phyloP scores from a whole-genome alignment of 2,113 vertebrate genomes.

The Otocyon megalotis region DNA sequence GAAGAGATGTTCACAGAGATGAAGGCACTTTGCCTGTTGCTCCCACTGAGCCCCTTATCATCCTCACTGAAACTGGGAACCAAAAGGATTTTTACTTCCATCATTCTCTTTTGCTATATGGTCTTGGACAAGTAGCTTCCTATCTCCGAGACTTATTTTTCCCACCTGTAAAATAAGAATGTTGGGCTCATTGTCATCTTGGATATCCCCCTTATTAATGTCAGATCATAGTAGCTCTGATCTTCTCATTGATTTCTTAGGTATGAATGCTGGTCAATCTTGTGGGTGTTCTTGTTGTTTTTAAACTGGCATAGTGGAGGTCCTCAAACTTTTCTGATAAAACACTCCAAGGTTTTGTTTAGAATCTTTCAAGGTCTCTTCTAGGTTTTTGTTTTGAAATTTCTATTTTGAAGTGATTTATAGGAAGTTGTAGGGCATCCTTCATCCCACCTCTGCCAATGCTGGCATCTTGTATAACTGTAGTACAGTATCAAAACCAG shows the following conservation, averaged over 20 bases:
- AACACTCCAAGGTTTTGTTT: slow-evolving; percentile 34
- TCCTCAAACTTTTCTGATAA: background rate
- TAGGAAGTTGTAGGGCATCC: background rate
- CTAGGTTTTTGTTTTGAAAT: slow-evolving; percentile 28
- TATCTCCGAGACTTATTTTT: slow-evolving; percentile 17
- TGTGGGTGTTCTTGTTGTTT: background rate
- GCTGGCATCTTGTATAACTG: background rate
- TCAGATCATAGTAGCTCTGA: slow-evolving; percentile 29
- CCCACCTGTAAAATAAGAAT: slow-evolving; percentile 25
- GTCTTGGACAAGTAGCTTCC: background rate
- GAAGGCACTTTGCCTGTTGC: background rate
- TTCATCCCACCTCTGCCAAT: background rate
- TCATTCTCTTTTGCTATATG: slow-evolving; percentile 29
- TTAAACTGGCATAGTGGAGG: background rate
- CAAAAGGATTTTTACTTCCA: slow-evolving; percentile 56
- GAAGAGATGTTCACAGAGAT: background rate
- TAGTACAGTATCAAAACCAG: background rate
- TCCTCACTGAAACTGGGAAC: slow-evolving; percentile 31
- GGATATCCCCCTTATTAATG: slow-evolving; percentile 36
- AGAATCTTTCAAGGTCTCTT: slow-evolving; percentile 26
- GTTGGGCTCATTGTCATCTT: slow-evolving; percentile 38
- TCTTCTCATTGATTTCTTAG: background rate
- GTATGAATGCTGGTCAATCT: background rate
- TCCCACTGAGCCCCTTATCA: background rate
- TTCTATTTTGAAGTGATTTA: slow-evolving; percentile 14